Percentiles rank a stretch among this genome's conserved stretches.
These are phyloP conservation scores for Drosophila ercepeae DNA, from an alignment of 1,140 invertebrate species.

Conservation along the genomic window DNA sequence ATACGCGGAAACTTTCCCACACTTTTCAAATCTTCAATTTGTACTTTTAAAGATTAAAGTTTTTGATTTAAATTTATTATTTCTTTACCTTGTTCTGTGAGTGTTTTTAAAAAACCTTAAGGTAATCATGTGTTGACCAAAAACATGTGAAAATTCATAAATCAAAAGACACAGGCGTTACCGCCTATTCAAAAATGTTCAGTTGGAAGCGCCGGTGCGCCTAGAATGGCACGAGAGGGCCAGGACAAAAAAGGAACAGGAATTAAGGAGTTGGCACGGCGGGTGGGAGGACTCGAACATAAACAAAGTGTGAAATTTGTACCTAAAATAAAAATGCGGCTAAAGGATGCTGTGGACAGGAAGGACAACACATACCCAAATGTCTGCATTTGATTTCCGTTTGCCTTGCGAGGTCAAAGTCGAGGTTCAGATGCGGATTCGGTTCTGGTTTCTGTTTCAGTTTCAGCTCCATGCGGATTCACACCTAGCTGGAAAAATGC, in stretches of 20 bases:
- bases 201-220: slow-evolving; percentile 38
- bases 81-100: neutral
- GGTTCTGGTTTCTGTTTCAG: slow-evolving; percentile 19
- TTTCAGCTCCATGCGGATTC: slow-evolving; percentile 55
- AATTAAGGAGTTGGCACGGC: slow-evolving; percentile 43
- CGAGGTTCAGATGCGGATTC: slow-evolving; percentile 30
- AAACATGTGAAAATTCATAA: slow-evolving; percentile 39
- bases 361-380: slow-evolving; percentile 15
- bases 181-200: slow-evolving; percentile 27
- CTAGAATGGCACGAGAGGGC: slow-evolving; percentile 19
- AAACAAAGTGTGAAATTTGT: slow-evolving; percentile 80
- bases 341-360: slow-evolving; percentile 49
- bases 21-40: too few relatives aligned
- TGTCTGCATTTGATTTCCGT: slow-evolving; percentile 79
- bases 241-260: neutral
- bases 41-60: slow-evolving; percentile 2
- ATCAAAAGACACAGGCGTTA: slow-evolving; percentile 21
- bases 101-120: slow-evolving; percentile 6
- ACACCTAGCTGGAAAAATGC: slow-evolving; percentile 36
- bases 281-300: slow-evolving; percentile 50
- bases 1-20: slow-evolving; percentile 32
- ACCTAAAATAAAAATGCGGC: slow-evolving; percentile 77
- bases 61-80: slow-evolving; percentile 8
- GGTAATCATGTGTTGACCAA: slow-evolving; percentile 20
- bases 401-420: slow-evolving; percentile 41